Base-by-base conservation (phyloP, 1,140 invertebrate genomes). In the Babylonia areolata region DNA sequence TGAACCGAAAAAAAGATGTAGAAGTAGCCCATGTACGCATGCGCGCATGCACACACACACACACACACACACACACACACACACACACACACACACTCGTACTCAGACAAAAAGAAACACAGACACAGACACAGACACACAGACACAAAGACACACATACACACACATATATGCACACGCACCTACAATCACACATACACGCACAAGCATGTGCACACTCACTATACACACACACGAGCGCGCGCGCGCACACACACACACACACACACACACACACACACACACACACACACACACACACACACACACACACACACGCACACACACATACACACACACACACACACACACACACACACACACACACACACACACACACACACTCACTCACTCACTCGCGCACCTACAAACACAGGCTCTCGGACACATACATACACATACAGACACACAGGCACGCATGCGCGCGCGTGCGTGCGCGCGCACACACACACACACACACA, bases 101-200 rank as follows among this genome's bases (percentile, higher is more conserved):
- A 69, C 64, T 23, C 28, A 31, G 20, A 31, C n/a, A n/a, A n/a
- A n/a, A n/a, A n/a, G n/a, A n/a, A n/a, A n/a, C n/a, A n/a, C n/a
- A n/a, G n/a, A n/a, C n/a, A 35, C 15, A 35, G 3, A 73, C 71
- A 73, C 71, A 35, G 9, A 73, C 71, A 73, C 71, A 73, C 71
- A 73, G 20, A 73, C 71, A 73, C 71, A 73, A 17, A 73, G 20
- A 73, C 71, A 73, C 71, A 73, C 71, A 73, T 20, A 73, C 71
- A 73, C 71, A 73, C 71, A 73, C 71, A 64, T 20, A 64, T 20
- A 64, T 20, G 23, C 58, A 64, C 58, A 64, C 20, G 20, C 46
- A 51, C 46, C 6, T 20, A 51, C 46, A 51, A n/a, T n/a, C 71
- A 73, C 71, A 73, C 71, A 64, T 20, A 64, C 58, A 64, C 58